phyloP scores from a whole-genome alignment of 2,888 invertebrate species.

The Frankliniella fusca region DNA sequence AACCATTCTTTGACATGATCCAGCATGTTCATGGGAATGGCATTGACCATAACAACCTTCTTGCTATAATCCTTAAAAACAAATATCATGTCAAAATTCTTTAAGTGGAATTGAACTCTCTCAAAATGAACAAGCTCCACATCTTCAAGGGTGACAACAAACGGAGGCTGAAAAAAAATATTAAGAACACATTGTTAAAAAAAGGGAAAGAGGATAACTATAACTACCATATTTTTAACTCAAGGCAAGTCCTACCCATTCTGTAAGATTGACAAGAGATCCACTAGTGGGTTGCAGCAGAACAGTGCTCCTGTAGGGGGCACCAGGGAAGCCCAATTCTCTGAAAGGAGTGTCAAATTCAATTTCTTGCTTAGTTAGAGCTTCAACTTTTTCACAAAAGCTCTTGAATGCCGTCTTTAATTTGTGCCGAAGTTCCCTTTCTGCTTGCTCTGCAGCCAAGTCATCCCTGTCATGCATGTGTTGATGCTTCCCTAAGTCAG shows the following conservation, averaged over 20 bases:
- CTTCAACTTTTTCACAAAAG: constrained; percentile 95
- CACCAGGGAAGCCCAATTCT: constrained; percentile 96
- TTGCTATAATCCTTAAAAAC: constrained; percentile 96
- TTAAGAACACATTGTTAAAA: constrained; percentile 26
- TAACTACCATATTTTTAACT: background rate
- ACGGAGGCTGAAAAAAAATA: constrained; percentile 68
- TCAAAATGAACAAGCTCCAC: constrained; percentile 98
- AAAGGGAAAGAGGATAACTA: too few relatives aligned
- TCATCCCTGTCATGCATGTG: constrained; percentile 99
- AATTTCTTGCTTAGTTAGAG: constrained; percentile 92
- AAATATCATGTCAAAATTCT: constrained; percentile 99
- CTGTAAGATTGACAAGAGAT: constrained; percentile 94
- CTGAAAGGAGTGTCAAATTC: constrained; percentile 99
- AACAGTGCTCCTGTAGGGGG: constrained; percentile 93
- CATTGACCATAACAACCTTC: constrained; percentile 94
- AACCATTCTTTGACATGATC: constrained; percentile 99
- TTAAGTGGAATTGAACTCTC: constrained; percentile 95
- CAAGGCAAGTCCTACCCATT: constrained; percentile 65
- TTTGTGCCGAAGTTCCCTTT: constrained; percentile 92
- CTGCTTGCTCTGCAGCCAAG: constrained; percentile 96
- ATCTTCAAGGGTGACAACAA: constrained; percentile 96
- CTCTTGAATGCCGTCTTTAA: constrained; percentile 96
- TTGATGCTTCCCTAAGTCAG: constrained; percentile 98
- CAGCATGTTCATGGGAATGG: constrained; percentile 98
- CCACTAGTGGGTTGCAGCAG: constrained; percentile 95